A percentile compares a stretch with the other conserved stretches of the same genome.
phyloP scores from a whole-genome alignment of 2,113 vertebrate species.

The Ctenodactylus gundi region DNA sequence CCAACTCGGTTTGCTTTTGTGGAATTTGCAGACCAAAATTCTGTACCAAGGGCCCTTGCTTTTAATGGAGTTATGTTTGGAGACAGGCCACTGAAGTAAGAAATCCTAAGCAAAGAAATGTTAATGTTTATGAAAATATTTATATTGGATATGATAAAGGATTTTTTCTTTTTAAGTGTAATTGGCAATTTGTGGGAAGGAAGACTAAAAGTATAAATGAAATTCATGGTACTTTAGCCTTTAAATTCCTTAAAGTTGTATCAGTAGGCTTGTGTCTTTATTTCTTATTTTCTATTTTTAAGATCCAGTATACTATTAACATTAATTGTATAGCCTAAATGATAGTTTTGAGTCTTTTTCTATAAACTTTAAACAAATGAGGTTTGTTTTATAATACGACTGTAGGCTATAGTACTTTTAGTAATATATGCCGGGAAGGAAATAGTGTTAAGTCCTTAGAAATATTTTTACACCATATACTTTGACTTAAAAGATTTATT shows the following conservation, averaged over 20 bases:
- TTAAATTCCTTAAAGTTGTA: slow-evolving; percentile 9
- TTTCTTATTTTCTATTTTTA: slow-evolving; percentile 46
- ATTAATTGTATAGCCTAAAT: neutral
- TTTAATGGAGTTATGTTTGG: slow-evolving; percentile 99
- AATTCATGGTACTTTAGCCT: slow-evolving; percentile 39
- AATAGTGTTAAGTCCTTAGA: neutral
- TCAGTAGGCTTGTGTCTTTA: slow-evolving; percentile 16
- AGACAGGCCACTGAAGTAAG: slow-evolving; percentile 97
- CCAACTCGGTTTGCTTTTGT: slow-evolving; percentile 97
- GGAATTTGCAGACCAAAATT: slow-evolving; percentile 96
- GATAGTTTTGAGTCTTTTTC: neutral
- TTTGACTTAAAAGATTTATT: slow-evolving; percentile 35
- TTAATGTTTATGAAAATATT: slow-evolving; percentile 64
- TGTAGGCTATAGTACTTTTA: neutral
- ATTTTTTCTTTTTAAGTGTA: slow-evolving; percentile 62
- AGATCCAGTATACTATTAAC: slow-evolving; percentile 22
- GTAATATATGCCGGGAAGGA: slow-evolving; percentile 29
- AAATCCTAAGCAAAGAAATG: slow-evolving; percentile 74
- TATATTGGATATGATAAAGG: slow-evolving; percentile 55
- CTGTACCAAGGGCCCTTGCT: slow-evolving; percentile 94
- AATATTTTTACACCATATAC: slow-evolving; percentile 13
- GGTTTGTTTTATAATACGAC: slow-evolving; percentile 25
- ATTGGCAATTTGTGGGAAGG: slow-evolving; percentile 69
- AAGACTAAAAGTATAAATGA: slow-evolving; percentile 72
- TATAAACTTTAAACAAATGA: neutral